Percentiles rank a stretch among this genome's conserved stretches.
Conservation (phyloP, 2,797 vertebrate species). For the Neopelma chrysocephalum region DNA sequence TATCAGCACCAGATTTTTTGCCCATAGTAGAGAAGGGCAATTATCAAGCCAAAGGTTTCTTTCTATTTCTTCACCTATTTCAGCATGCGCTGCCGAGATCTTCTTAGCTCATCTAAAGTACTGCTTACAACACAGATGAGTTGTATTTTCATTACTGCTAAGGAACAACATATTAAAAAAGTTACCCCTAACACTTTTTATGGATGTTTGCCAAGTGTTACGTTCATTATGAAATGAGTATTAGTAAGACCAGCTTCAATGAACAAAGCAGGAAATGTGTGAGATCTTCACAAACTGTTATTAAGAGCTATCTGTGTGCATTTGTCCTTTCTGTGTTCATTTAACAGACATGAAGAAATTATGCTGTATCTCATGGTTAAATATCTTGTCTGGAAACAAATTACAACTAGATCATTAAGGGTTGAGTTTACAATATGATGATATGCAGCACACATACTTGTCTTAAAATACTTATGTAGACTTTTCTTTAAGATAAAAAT, state of each 20-base stretch:
- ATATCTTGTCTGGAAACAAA: background rate
- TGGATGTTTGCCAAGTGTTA: conserved; percentile 18
- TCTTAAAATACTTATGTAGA: background rate
- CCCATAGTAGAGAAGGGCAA: background rate
- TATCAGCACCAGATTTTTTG: background rate
- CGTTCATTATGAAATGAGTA: background rate
- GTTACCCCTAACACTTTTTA: background rate
- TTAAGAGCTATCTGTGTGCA: background rate
- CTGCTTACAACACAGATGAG: background rate
- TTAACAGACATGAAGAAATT: background rate
- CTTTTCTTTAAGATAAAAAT: background rate
- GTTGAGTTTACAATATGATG: background rate
- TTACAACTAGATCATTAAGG: background rate
- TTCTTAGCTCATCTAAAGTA: conserved; percentile 50
- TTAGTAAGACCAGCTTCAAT: background rate
- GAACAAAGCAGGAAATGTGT: background rate
- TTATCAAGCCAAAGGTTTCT: conserved; percentile 21
- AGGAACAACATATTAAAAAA: conserved; percentile 24
- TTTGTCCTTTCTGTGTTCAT: background rate
- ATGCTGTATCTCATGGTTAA: background rate
- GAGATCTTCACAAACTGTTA: background rate
- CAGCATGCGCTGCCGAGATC: background rate
- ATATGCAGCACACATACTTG: background rate
- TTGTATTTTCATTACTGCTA: conserved; percentile 36
- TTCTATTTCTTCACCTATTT: background rate